Base-by-base conservation (phyloP, 2,113 vertebrate species). In the Chlorodrepanis virens region DNA sequence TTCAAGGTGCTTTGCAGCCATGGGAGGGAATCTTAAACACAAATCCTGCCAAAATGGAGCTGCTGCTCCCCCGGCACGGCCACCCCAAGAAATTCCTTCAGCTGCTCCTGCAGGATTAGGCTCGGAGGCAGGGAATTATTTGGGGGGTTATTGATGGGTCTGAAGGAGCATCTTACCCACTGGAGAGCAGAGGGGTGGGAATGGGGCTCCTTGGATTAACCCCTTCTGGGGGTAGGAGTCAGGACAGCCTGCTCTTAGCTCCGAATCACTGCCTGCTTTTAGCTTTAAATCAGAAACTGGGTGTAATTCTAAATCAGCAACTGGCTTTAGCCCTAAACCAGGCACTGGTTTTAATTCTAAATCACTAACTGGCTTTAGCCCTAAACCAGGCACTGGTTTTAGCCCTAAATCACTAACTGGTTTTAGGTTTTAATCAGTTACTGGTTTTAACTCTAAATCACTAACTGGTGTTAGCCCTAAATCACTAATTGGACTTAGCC, bases 1-100 rank as follows among this genome's bases (percentile, higher is more conserved):
- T 95, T 94, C 93, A 95, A 94, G 94, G 95, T 97, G 94, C 94
- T 97, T 63, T 77, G 93, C 91, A 65, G 94, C 57, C 6, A 72
- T 61, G 85, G 76, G 90, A 94, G 90, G 92, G 96, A 94, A 96
- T 92, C 94, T 92, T 90, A 93, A 93, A 77, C 82, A 39, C 15
- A 7, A 39, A 39, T 87, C 71, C 95, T 84, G 95, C 87, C 83
- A 27, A 89, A 79, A 82, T 60, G 93, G 89, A 94, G 94, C 80
- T 39, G 95, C 92, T 88, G 87, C 69, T 89, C 31, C 10, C 2
- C 2, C 61, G 1, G 33, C 86, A 1, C 75, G 0, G 4, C 63
- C 31, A 49, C 47, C 93, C 85, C 71, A 0, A 40, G 45, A 39
- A 44, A 42, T 53, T 16, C 4, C 15, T 28, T 5, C 1, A 5